Percentiles rank a stretch among this genome's conserved stretches.
phyloP scores from a whole-genome alignment of 2,113 vertebrate genomes.

The Aplodontia rufa region DNA sequence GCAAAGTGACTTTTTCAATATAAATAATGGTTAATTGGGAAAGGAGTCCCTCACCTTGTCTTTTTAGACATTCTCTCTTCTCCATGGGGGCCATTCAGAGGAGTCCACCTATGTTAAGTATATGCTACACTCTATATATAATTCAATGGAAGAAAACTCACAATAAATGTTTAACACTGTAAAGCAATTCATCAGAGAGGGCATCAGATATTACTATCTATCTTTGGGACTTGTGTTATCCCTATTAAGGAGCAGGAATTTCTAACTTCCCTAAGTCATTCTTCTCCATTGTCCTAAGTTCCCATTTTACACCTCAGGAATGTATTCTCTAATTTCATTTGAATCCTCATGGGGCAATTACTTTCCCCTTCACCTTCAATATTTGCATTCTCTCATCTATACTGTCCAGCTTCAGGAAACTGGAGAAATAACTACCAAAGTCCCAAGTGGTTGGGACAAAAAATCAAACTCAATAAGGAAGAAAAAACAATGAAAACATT shows the following conservation, averaged over 20 bases:
- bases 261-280: constrained; percentile 28
- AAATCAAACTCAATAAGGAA: constrained; percentile 19
- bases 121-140: neutral
- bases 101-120: neutral
- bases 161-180: neutral
- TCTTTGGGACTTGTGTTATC: neutral
- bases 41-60: neutral
- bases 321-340: neutral
- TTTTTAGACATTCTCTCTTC: constrained; percentile 5
- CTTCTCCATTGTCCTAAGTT: constrained; percentile 17
- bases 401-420: neutral
- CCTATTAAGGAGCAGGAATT: neutral
- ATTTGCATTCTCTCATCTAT: neutral
- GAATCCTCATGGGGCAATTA: neutral
- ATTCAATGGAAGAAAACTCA: neutral
- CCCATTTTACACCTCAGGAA: constrained; percentile 8
- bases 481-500: constrained; percentile 16
- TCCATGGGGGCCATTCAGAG: neutral
- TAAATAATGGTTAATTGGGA: neutral
- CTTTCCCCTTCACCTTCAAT: constrained; percentile 1
- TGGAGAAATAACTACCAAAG: neutral
- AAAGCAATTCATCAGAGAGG: constrained; percentile 37
- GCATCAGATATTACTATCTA: neutral
- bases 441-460: constrained; percentile 10
- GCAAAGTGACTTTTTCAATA: constrained; percentile 14